Evolutionary conservation across 2,888 invertebrate genomes (phyloP).

Genomic region (Tenthredo mesomela): DNA sequence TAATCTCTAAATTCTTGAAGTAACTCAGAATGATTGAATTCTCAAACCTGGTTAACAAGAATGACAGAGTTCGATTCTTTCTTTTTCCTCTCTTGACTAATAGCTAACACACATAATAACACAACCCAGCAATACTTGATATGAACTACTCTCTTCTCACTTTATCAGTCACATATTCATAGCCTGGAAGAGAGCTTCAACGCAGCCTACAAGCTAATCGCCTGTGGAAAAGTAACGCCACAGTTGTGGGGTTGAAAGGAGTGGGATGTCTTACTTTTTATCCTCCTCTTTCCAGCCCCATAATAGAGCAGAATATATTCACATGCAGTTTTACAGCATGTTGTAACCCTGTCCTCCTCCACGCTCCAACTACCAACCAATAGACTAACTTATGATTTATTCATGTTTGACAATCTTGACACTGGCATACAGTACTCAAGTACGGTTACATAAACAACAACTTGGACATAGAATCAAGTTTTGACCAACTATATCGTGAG

Average conservation of each 20-base stretch:
- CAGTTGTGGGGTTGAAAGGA: background rate
- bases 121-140: slow-evolving; percentile 10
- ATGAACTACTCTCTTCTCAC: background rate
- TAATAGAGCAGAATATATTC: background rate
- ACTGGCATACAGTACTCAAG: background rate
- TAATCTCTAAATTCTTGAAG: background rate
- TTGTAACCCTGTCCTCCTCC: background rate
- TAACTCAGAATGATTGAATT: background rate
- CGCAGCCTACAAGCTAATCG: background rate
- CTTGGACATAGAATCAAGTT: background rate
- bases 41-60: background rate
- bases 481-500: background rate
- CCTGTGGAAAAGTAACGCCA: background rate
- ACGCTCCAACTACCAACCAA: background rate
- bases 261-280: background rate
- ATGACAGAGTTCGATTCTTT: background rate
- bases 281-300: background rate
- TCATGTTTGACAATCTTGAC: background rate
- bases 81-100: background rate
- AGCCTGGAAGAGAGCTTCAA: background rate
- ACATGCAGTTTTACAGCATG: background rate
- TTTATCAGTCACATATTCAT: background rate
- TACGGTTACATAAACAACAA: slow-evolving; percentile 18
- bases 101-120: background rate
- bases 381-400: background rate